Conservation (phyloP, 2,888 invertebrate species). For the Galeopsomyia nigrocyanea region DNA sequence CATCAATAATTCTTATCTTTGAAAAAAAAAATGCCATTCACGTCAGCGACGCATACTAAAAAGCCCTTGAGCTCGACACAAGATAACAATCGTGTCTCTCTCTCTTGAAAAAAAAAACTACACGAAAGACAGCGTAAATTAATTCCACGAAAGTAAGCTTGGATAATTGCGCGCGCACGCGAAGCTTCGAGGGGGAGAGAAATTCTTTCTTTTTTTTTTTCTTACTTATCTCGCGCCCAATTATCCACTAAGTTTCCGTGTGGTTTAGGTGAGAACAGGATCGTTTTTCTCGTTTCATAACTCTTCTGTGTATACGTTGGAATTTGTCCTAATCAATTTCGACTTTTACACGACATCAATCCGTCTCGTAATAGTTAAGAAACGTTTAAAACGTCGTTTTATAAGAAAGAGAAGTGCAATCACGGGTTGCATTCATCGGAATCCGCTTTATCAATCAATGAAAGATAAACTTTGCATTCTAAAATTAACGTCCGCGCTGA, state of each 20-base stretch:
- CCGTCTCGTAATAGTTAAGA: too few species aligned
- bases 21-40: background rate
- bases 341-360: too few species aligned
- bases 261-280: background rate
- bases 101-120: background rate
- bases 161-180: slow-evolving; percentile 58
- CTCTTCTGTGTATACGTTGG: too few species aligned
- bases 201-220: background rate
- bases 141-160: slow-evolving; percentile 56
- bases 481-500: too few species aligned
- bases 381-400: too few species aligned
- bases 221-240: background rate
- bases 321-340: too few species aligned
- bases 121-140: slow-evolving; percentile 51
- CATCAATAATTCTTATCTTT: too few species aligned
- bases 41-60: background rate
- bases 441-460: too few species aligned
- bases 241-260: background rate
- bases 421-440: too few species aligned
- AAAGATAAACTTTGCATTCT: too few species aligned
- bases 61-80: background rate
- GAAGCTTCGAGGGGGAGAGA: slow-evolving; percentile 10
- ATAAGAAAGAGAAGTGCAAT: too few species aligned
- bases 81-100: slow-evolving; percentile 2
- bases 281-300: background rate